These are phyloP conservation scores for Perca schrenkii DNA, from an alignment of 2,113 vertebrate genomes.

Conservation along the genomic window DNA sequence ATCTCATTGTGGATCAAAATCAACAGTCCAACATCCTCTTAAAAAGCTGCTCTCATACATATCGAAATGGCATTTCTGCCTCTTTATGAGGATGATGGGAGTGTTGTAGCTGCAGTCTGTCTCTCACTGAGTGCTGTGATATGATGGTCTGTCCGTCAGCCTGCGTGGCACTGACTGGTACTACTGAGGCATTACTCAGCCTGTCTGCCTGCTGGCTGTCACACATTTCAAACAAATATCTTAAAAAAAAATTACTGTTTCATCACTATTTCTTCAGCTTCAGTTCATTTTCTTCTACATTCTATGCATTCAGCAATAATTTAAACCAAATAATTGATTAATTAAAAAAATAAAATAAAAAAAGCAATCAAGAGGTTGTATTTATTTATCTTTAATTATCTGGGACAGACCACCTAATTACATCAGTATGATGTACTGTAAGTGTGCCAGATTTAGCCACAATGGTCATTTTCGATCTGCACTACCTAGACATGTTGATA, in stretches of 20 bases:
- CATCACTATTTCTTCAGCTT: not conserved
- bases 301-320: not conserved
- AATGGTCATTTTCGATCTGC: not conserved
- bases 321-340: not conserved
- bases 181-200: constrained; percentile 72
- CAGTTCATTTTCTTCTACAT: not conserved
- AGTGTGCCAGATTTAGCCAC: not conserved
- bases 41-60: not conserved
- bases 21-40: not conserved
- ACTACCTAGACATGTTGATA: not conserved
- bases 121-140: constrained; percentile 19
- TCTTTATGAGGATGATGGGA: not conserved
- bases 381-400: not conserved
- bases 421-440: not conserved
- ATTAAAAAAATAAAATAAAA: not conserved
- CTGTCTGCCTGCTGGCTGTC: constrained; percentile 49
- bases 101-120: constrained; percentile 6
- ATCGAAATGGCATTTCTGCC: too few relatives aligned
- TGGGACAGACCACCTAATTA: not conserved
- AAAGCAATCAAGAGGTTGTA: not conserved
- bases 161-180: constrained; percentile 76
- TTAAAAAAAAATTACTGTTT: not conserved
- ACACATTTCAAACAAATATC: constrained; percentile 35
- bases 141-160: constrained; percentile 29
- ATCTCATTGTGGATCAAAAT: not conserved